These are phyloP conservation scores for Thymelicus acteon DNA, from an alignment of 2,888 invertebrate species.

Conservation along the genomic window DNA sequence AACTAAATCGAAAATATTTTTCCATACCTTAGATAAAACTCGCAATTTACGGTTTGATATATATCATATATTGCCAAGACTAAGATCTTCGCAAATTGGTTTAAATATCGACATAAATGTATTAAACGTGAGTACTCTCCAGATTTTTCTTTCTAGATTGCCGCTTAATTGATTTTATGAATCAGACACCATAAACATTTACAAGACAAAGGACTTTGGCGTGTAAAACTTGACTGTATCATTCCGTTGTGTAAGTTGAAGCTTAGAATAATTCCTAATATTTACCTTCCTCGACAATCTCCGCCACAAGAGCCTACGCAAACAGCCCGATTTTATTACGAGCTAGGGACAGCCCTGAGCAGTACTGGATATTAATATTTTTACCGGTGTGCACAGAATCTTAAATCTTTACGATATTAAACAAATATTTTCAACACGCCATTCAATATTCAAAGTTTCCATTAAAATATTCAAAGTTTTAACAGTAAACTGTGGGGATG, in stretches of 20 bases:
- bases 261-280: constrained; percentile 27
- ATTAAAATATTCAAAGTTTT: constrained; percentile 36
- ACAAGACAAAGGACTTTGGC: neutral
- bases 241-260: constrained; percentile 7
- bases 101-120: too few relatives aligned
- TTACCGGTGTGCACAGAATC: constrained; percentile 38
- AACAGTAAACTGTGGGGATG: too few relatives aligned
- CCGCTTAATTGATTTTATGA: too few relatives aligned
- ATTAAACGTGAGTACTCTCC: too few relatives aligned
- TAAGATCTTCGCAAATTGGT: too few relatives aligned
- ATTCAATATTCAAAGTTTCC: constrained; percentile 25
- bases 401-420: constrained; percentile 40
- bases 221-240: constrained; percentile 3
- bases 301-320: constrained; percentile 37
- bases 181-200: too few relatives aligned
- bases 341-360: constrained; percentile 40
- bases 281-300: constrained; percentile 14
- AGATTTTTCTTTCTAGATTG: too few relatives aligned
- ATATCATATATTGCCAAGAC: too few relatives aligned
- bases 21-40: too few relatives aligned
- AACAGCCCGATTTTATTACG: constrained; percentile 34
- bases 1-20: too few relatives aligned
- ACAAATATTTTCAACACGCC: constrained; percentile 34
- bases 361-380: constrained; percentile 65
- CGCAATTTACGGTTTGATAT: too few relatives aligned